These are phyloP conservation scores for Sceloporus tristichus DNA, from an alignment of 2,113 vertebrate genomes.

Conservation along the genomic window DNA sequence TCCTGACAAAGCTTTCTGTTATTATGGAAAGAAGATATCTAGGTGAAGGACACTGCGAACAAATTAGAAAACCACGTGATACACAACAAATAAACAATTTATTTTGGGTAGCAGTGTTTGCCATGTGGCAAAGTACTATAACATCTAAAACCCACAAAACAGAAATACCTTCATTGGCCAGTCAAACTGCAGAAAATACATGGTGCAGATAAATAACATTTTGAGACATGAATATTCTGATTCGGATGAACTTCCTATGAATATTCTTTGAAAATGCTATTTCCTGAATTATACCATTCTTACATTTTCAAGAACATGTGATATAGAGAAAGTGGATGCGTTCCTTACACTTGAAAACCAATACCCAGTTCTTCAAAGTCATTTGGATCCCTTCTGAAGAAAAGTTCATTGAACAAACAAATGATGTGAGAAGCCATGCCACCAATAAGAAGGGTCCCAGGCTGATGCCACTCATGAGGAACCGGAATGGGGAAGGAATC, in stretches of 20 bases:
- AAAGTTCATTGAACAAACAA: too few relatives aligned
- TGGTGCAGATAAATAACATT: not conserved
- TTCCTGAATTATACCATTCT: not conserved
- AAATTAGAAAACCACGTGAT: too few relatives aligned
- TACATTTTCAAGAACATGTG: not conserved
- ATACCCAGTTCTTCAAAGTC: not conserved
- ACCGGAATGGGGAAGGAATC: not conserved
- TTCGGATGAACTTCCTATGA: too few relatives aligned
- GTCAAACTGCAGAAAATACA: not conserved
- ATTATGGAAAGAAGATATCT: too few relatives aligned
- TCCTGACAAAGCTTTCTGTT: too few relatives aligned
- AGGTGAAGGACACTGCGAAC: too few relatives aligned
- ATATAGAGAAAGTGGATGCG: too few relatives aligned
- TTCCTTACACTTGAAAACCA: slow-evolving; percentile 1
- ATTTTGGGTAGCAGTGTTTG: too few relatives aligned
- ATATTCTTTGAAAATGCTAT: not conserved
- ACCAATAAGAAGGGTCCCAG: not conserved
- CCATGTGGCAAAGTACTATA: too few relatives aligned
- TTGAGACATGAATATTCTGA: not conserved
- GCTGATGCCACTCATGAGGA: slow-evolving; percentile 27
- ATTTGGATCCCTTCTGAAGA: not conserved
- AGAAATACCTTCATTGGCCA: too few relatives aligned
- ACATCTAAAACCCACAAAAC: too few relatives aligned
- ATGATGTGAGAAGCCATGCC: not conserved
- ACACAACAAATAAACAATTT: too few relatives aligned